phyloP scores from a whole-genome alignment of 2,888 invertebrate species.

The Microctonus hyperodae region DNA sequence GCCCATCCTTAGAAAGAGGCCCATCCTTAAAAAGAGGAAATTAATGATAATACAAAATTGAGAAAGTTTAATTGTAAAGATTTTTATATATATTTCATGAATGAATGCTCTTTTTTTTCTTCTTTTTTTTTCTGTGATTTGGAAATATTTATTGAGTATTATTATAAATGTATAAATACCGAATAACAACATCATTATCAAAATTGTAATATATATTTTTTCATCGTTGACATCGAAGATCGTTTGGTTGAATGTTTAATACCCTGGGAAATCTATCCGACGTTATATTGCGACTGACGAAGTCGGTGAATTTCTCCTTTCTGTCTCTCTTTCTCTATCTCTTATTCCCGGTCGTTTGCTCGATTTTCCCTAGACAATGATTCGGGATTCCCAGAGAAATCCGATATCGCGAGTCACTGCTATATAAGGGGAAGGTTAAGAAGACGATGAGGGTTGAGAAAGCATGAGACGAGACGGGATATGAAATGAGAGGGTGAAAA shows the following conservation, averaged over 20 bases:
- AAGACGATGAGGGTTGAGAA: slow-evolving; percentile 14
- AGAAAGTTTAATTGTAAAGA: too few relatives aligned
- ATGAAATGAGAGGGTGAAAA: neutral
- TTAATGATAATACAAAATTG: too few relatives aligned
- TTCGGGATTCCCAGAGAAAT: slow-evolving; percentile 39
- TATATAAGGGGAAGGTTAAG: slow-evolving; percentile 29
- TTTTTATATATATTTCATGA: too few relatives aligned
- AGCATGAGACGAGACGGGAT: neutral
- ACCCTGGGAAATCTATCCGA: slow-evolving; percentile 37
- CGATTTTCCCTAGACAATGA: slow-evolving; percentile 37
- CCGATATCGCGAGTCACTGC: slow-evolving; percentile 38
- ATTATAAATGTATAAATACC: neutral
- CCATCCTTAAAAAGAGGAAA: neutral
- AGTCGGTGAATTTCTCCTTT: slow-evolving; percentile 25
- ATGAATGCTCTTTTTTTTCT: neutral
- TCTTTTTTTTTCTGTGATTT: neutral
- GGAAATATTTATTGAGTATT: neutral
- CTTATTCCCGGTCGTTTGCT: slow-evolving; percentile 3
- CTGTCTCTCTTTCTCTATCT: neutral
- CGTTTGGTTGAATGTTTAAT: slow-evolving; percentile 38
- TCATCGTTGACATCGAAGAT: neutral
- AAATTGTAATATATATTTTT: neutral
- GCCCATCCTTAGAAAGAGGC: too few relatives aligned
- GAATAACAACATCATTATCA: neutral
- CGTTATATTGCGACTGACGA: slow-evolving; percentile 38